phyloP scores from a whole-genome alignment of 64 coral and sea anemone species.

The Stichodactyla mertensii region DNA sequence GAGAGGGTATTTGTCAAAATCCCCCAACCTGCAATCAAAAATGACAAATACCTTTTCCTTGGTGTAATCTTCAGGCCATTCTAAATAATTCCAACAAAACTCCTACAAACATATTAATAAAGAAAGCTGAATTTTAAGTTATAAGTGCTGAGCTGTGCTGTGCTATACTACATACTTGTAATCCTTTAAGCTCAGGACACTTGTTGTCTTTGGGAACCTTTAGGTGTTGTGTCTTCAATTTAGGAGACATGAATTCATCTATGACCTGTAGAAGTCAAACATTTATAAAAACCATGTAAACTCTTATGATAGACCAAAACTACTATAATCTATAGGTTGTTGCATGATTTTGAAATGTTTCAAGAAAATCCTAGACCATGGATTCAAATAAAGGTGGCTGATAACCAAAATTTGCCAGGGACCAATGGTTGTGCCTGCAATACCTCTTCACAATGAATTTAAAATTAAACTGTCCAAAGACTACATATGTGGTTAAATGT shows the following conservation, averaged over 20 bases:
- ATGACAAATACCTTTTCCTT: conserved; percentile 53
- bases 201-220: conserved; percentile 16
- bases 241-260: conserved; percentile 57
- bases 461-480: too few species aligned
- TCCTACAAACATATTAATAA: conserved; percentile 27
- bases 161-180: conserved; percentile 29
- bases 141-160: background rate
- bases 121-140: background rate
- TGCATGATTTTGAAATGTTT: too few species aligned
- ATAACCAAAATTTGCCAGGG: too few species aligned
- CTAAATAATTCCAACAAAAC: conserved; percentile 76
- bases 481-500: too few species aligned
- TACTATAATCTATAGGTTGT: too few species aligned
- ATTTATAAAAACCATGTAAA: background rate
- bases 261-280: conserved; percentile 41
- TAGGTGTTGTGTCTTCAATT: conserved; percentile 32
- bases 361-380: too few species aligned
- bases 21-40: background rate
- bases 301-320: background rate
- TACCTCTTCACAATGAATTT: too few species aligned
- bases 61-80: conserved; percentile 86
- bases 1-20: too few species aligned
- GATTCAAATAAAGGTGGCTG: too few species aligned
- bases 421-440: too few species aligned
- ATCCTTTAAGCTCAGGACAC: conserved; percentile 53